Evolutionary conservation across 2,113 vertebrate genomes (phyloP), one percentile per base, ranked within the genome.

Genomic region (Capreolus pygargus): DNA sequence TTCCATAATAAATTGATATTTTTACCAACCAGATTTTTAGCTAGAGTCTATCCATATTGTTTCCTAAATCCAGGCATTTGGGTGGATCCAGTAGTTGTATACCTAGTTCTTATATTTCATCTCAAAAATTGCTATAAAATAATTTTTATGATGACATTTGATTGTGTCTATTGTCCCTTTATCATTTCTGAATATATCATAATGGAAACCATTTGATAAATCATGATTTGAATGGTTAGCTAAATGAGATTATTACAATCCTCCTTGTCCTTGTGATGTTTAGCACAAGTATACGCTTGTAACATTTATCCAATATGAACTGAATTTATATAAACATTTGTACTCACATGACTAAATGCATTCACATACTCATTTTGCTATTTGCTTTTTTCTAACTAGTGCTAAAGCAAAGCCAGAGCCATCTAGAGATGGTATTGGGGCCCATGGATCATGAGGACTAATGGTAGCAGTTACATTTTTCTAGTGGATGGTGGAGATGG

Each of bases 21-120:
- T 27, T 81, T 95, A 7, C 82, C 55, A 92, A 39, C 14, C 10
- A 97, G 17, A 88, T 39, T 84, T 81, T 94, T 83, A 86, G 17
- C 81, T 28, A 78, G 4, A 39, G 61, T 55, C 27, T 83, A n/a
- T 14, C 2, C 74, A 74, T 78, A n/a, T 33, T 58, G 9, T 58
- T 84, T 39, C 15, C 52, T 39, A 89, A 88, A 17, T 87, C 21
- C 89, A 17, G 30, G 9, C 30, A 43, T 93, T 88, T 45, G 14
- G 7, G 10, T 25, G 9, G 1, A 67, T 10, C 23, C 12, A 47
- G 1, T 60, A 82, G 6, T 88, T 61, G 6, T 36, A 86, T 15
- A 36, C 27, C 4, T 83, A 39, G 21, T 2, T 13, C 7, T 39
- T 23, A 11, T 64, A 76, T 27, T 89, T 94, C 58, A 79, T 33